Conservation (phyloP, 2,113 vertebrate genomes). For the Antennarius striatus region DNA sequence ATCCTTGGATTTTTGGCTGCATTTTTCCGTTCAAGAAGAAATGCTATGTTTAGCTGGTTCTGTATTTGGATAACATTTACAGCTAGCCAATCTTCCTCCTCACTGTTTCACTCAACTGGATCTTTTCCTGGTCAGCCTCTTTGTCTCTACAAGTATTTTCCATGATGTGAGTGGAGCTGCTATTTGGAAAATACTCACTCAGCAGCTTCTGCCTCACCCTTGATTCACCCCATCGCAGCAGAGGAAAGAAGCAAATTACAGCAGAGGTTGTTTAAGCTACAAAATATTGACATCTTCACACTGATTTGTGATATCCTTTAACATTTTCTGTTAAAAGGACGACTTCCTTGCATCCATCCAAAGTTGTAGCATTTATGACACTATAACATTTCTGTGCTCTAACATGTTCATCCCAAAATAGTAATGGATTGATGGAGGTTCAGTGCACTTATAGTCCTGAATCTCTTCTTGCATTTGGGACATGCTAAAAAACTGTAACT, state of each 20-base stretch:
- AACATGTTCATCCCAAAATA: too few relatives aligned
- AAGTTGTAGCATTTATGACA: too few relatives aligned
- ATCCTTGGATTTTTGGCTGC: not conserved
- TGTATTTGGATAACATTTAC: slow-evolving; percentile 34
- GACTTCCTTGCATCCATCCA: too few relatives aligned
- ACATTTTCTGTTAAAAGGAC: too few relatives aligned
- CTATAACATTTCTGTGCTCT: too few relatives aligned
- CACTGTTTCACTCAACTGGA: slow-evolving; percentile 10
- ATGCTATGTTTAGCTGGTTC: slow-evolving; percentile 23
- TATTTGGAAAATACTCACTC: slow-evolving; percentile 56
- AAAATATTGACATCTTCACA: too few relatives aligned
- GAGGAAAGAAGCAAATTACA: slow-evolving; percentile 23
- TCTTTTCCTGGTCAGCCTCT: slow-evolving; percentile 41
- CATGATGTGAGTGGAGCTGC: slow-evolving; percentile 24
- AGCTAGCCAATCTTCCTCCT: slow-evolving; percentile 28
- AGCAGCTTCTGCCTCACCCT: slow-evolving; percentile 48
- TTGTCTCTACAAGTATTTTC: slow-evolving; percentile 47
- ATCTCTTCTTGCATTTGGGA: too few relatives aligned
- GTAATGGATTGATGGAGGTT: too few relatives aligned
- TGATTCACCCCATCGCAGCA: slow-evolving; percentile 26
- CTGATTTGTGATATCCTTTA: too few relatives aligned
- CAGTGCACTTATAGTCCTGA: too few relatives aligned
- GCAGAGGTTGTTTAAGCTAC: not conserved
- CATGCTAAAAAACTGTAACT: too few relatives aligned
- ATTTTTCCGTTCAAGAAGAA: not conserved